Percentiles rank a stretch among this genome's conserved stretches.
These are phyloP conservation scores for Megalonaias nervosa DNA, from an alignment of 1,140 invertebrate species.

Conservation along the genomic window DNA sequence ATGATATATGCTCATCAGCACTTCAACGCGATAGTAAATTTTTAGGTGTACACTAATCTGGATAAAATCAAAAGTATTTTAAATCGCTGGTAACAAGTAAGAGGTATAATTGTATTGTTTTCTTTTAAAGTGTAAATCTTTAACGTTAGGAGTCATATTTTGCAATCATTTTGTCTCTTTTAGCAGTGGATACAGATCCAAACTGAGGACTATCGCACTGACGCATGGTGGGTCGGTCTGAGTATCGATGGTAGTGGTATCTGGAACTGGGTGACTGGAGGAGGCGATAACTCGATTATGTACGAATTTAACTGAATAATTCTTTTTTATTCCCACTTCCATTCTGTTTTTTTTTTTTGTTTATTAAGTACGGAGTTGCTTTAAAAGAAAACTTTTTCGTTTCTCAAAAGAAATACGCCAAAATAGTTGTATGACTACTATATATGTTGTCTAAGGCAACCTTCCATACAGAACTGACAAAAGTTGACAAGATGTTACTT, in stretches of 20 bases:
- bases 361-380: neutral
- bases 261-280: slow-evolving; percentile 31
- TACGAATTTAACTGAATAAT: slow-evolving; percentile 5
- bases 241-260: neutral
- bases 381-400: neutral
- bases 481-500: too few relatives aligned
- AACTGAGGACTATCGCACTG: slow-evolving; percentile 28
- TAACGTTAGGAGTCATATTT: neutral
- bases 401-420: neutral
- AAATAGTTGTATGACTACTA: too few relatives aligned
- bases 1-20: too few relatives aligned
- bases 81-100: neutral
- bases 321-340: neutral
- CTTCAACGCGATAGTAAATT: neutral
- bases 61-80: neutral
- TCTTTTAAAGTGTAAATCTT: neutral
- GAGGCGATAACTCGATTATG: slow-evolving; percentile 24
- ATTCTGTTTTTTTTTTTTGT: neutral
- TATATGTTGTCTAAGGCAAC: too few relatives aligned
- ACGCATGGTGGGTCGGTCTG: slow-evolving; percentile 36
- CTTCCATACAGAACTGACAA: too few relatives aligned
- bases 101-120: neutral
- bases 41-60: neutral
- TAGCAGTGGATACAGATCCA: slow-evolving; percentile 27
- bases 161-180: neutral